Evolutionary conservation across 2,888 invertebrate genomes (phyloP), one percentile per base, ranked within the genome.

Genomic region (Mamestra brassicae): DNA sequence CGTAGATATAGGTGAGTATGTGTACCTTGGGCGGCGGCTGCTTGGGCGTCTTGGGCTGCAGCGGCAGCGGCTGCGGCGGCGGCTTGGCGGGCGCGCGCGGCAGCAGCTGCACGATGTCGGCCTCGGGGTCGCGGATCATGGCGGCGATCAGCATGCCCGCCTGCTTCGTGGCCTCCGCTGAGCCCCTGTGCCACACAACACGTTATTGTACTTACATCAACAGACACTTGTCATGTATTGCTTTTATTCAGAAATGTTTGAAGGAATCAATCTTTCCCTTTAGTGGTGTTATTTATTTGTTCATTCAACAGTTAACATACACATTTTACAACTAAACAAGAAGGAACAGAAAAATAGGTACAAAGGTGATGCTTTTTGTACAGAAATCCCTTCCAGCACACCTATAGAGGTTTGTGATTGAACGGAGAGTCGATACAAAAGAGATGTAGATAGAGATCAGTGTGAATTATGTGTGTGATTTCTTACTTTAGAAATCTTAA

Each of bases 121-220:
- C 98, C 88, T 99, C 99, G 7, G 99, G 99, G 96, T 99, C 99
- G 93, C 99, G 98, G 90, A 99, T 98, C 90, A 99, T 97, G 13
- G 99, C 98, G 61, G 98, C 97, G 87, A 99, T 99, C 90, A 99
- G 97, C 87, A 97, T 97, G 91, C 99, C 98, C 69, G 99, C 99
- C 92, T 99, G 99, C 92, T 98, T 98, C 0, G 98, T 99, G 10
- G 99, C 98, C 89, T 99, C 99, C 36, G 98, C 97, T 0, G 99
- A 98, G 65, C 99, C 99, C 96, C 98, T 98, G 92, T 6, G 2
- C 10, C 17, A 38, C 52, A 17, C 17, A 4, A 0, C 17, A 47
- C 47, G 3, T 52, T 17, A 52, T 52, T 7, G 6, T 7, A 17
- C 5, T 1, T 2, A 52, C 17, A 52, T 17, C 52, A 17, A 52